Conservation (phyloP, 2,888 invertebrate species). For the Tachystola acroxantha region DNA sequence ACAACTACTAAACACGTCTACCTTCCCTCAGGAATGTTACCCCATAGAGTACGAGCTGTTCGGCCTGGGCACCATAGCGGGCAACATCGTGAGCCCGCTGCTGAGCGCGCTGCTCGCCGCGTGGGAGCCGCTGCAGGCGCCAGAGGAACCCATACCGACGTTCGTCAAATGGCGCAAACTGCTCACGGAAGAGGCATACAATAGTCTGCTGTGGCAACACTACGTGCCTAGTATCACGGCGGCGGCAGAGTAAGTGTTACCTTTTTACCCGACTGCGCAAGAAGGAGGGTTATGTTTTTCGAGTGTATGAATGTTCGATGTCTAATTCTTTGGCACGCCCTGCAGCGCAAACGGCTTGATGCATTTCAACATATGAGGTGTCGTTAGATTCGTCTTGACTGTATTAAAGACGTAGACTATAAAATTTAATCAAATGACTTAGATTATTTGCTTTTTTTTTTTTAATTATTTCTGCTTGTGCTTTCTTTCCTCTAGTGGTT, state of each 20-base stretch:
- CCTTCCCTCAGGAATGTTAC: conserved; percentile 47
- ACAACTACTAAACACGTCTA: too few relatives aligned
- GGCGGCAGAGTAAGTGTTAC: conserved; percentile 81
- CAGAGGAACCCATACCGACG: conserved; percentile 80
- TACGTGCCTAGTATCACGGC: conserved; percentile 91
- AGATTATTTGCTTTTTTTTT: too few relatives aligned
- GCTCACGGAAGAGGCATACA: conserved; percentile 84
- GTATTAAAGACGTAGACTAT: too few relatives aligned
- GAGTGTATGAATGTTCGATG: too few relatives aligned
- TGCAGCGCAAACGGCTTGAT: too few relatives aligned
- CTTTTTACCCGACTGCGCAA: not conserved
- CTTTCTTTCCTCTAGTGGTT: too few relatives aligned
- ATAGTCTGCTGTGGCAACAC: conserved; percentile 92
- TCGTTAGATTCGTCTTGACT: too few relatives aligned
- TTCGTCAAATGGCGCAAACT: conserved; percentile 85
- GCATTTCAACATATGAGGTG: too few relatives aligned
- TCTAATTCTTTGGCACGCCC: too few relatives aligned
- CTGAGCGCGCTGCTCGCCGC: conserved; percentile 84
- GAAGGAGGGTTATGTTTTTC: too few relatives aligned
- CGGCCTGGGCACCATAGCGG: conserved; percentile 89
- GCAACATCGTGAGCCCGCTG: conserved; percentile 90
- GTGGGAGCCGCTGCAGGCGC: conserved; percentile 89
- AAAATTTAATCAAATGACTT: too few relatives aligned
- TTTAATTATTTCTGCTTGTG: too few relatives aligned
- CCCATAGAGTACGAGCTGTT: conserved; percentile 88